Conservation (phyloP, 2,797 vertebrate species). For the Epinephelus coioides region DNA sequence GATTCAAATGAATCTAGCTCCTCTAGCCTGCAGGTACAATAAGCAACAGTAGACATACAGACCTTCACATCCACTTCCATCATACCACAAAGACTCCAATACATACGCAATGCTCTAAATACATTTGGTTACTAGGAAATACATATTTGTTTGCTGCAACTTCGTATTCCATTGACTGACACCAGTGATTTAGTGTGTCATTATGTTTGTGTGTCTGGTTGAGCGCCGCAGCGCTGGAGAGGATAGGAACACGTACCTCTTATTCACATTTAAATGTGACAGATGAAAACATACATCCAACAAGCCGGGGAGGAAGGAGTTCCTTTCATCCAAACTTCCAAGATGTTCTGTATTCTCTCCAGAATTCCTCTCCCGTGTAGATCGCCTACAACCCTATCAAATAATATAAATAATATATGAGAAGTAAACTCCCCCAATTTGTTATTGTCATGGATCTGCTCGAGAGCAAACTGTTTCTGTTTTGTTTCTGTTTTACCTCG, state of each 20-base stretch:
- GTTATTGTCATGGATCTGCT: slow-evolving; percentile 80
- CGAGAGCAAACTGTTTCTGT: slow-evolving; percentile 63
- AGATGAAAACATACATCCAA: slow-evolving; percentile 61
- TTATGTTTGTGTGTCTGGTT: slow-evolving; percentile 19
- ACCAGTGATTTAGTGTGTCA: slow-evolving; percentile 25
- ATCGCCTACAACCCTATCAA: slow-evolving; percentile 74
- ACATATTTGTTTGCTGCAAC: background rate
- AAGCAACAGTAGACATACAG: background rate
- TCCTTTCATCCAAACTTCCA: slow-evolving; percentile 68
- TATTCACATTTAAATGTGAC: slow-evolving; percentile 61
- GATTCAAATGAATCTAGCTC: background rate
- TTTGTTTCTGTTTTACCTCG: slow-evolving; percentile 73
- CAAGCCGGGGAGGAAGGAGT: slow-evolving; percentile 49
- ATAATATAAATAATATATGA: slow-evolving; percentile 83
- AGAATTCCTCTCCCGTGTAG: slow-evolving; percentile 57
- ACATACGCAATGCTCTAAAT: background rate
- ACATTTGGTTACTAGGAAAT: slow-evolving; percentile 17
- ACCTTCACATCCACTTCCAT: background rate
- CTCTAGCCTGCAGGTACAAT: background rate
- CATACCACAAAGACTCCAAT: background rate
- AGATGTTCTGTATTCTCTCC: slow-evolving; percentile 67
- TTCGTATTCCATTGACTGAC: slow-evolving; percentile 34
- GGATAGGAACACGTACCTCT: slow-evolving; percentile 22
- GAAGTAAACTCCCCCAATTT: slow-evolving; percentile 78
- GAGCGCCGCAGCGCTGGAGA: background rate